A percentile compares a stretch with the other conserved stretches of the same genome.
phyloP scores from a whole-genome alignment of 2,113 vertebrate genomes.

The Platichthys flesus region DNA sequence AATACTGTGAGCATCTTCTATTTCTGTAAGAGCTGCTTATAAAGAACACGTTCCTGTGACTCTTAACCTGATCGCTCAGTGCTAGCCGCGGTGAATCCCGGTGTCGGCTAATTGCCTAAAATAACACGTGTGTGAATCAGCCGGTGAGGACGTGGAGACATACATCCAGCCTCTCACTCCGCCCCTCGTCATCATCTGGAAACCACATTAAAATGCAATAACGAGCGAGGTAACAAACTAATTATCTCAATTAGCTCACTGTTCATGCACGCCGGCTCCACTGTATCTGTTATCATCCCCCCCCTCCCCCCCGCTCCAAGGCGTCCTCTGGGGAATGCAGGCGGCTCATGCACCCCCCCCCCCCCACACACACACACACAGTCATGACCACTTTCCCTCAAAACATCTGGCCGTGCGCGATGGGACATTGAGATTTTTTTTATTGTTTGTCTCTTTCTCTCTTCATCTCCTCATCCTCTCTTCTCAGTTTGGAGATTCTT shows the following conservation, averaged over 20 bases:
- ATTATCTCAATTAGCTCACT: conserved; percentile 77
- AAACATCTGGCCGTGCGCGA: conserved; percentile 63
- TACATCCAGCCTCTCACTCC: conserved; percentile 9
- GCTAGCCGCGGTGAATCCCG: neutral
- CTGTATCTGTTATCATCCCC: conserved; percentile 50
- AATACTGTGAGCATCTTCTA: conserved; percentile 1
- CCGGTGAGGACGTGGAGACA: conserved; percentile 26
- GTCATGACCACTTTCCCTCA: conserved; percentile 45
- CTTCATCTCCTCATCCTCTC: neutral
- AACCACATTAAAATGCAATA: conserved; percentile 74
- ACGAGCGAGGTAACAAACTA: conserved; percentile 67
- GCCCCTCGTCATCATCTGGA: conserved; percentile 51
- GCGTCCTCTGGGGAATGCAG: conserved; percentile 55
- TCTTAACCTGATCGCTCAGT: conserved; percentile 1
- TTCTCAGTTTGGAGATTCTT: conserved; percentile 38
- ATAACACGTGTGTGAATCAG: neutral
- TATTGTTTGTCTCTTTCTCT: conserved; percentile 4
- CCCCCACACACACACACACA: conserved; percentile 15
- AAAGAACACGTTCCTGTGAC: neutral
- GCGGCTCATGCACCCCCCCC: conserved; percentile 15
- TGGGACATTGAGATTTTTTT: conserved; percentile 17
- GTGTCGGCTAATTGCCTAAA: conserved; percentile 26
- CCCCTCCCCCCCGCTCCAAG: too few species aligned
- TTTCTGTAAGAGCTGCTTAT: neutral
- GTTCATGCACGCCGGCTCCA: conserved; percentile 58